Base-by-base conservation (phyloP, 2,113 vertebrate species). In the Panthera tigris region DNA sequence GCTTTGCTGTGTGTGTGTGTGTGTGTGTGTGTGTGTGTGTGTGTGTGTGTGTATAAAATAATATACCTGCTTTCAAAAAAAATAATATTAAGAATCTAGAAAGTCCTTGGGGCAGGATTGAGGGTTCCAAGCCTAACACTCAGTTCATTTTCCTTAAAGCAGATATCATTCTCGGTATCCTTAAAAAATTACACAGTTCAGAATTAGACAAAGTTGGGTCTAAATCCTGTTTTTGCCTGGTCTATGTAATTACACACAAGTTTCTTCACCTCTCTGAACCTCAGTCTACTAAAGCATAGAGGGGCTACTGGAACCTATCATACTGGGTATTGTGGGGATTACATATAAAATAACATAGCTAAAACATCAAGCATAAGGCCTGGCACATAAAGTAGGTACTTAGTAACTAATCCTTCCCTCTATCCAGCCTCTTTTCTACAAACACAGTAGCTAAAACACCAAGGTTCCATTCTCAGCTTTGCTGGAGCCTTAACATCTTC, bases 251-350 rank as follows among this genome's bases (percentile, higher is more conserved):
- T 86, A 85, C 11, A 50, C n/a, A 61, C 41, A 95, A 36, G n/a
- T 81, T 92, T 80, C 27, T 90, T 95, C 21, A 78, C 18, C n/a
- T 33, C 68, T 95, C 50, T 68, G 50, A 96, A 93, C 8, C 27
- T 89, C 45, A 50, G 31, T 91, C 91, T 95, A 61, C 55, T 82
- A n/a, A 89, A 85, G n/a, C 92, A 91, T 80, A 92, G 63, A 96
- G 57, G 66, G 48, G 33, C 48, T 80, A 93, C 1, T 78, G 16
- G 21, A 79, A 55, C 33, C 21, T 63, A n/a, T 89, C 27, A 48
- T 69, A n/a, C 2, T 16, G 68, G 45, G 0, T 74, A 50, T 4
- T 61, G 15, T 88, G 69, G 88, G 21, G 76, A 82, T 39, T 88
- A 68, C 7, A 65, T 31, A 83, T 55, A 89, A 71, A 91, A 66